Evolutionary conservation across 2,113 vertebrate genomes (phyloP).

Genomic region (Aphyosemion australe): DNA sequence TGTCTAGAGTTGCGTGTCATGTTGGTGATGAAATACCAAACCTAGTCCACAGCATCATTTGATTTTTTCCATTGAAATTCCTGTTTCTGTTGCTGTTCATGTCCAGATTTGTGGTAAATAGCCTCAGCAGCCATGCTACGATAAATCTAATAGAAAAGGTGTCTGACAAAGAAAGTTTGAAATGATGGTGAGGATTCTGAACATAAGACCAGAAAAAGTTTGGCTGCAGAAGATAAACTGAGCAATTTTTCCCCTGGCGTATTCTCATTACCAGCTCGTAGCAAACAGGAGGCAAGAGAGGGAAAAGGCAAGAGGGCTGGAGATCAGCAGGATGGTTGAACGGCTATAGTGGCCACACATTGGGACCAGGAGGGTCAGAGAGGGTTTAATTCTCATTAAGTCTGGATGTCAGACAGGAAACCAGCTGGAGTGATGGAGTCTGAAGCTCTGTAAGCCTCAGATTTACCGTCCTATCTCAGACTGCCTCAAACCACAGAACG

Average conservation of each 20-base stretch:
- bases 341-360: not conserved
- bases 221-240: constrained; percentile 21
- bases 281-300: not conserved
- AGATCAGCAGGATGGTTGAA: not conserved
- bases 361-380: constrained; percentile 12
- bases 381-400: constrained; percentile 15
- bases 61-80: not conserved
- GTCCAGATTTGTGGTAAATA: constrained; percentile 2
- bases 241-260: constrained; percentile 4
- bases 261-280: constrained; percentile 29
- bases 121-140: not conserved
- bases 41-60: not conserved
- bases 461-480: not conserved
- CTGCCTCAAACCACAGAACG: too few species aligned
- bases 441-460: not conserved
- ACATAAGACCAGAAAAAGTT: not conserved
- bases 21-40: not conserved
- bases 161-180: not conserved
- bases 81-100: not conserved
- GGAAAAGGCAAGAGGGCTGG: not conserved
- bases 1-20: not conserved
- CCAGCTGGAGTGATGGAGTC: not conserved
- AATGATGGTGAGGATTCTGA: not conserved
- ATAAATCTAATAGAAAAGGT: constrained; percentile 9
- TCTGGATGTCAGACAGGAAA: constrained; percentile 18